These are phyloP conservation scores for Fulica atra DNA, from an alignment of 2,113 vertebrate species.

Conservation along the genomic window DNA sequence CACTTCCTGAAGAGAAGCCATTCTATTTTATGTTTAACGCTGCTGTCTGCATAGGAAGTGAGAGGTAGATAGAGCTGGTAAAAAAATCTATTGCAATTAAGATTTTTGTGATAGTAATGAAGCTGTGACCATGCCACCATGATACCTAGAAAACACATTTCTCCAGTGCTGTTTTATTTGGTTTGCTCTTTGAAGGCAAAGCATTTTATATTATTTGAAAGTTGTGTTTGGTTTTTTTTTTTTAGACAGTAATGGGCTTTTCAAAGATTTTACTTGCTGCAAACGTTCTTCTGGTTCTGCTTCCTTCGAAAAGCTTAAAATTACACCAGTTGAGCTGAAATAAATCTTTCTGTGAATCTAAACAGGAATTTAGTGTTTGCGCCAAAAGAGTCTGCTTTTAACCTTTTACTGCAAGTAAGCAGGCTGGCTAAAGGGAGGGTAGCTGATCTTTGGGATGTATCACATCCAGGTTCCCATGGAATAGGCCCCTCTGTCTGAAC, in stretches of 20 bases:
- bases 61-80: background rate
- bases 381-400: background rate
- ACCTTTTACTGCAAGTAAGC: background rate
- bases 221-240: no score
- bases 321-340: background rate
- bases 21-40: conserved; percentile 43
- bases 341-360: background rate
- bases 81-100: background rate
- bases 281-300: background rate
- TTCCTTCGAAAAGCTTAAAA: background rate
- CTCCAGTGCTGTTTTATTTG: background rate
- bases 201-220: background rate
- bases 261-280: background rate
- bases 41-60: background rate
- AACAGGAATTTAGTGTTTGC: background rate
- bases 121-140: background rate
- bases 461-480: background rate
- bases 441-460: background rate
- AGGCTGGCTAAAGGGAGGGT: background rate
- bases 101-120: background rate
- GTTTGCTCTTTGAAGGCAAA: background rate
- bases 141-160: background rate
- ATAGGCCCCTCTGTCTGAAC: background rate
- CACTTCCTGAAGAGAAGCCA: conserved; percentile 39
- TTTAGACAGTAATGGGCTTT: background rate